Base-by-base conservation (phyloP, 2,797 vertebrate genomes). In the Pogoniulus pusillus region DNA sequence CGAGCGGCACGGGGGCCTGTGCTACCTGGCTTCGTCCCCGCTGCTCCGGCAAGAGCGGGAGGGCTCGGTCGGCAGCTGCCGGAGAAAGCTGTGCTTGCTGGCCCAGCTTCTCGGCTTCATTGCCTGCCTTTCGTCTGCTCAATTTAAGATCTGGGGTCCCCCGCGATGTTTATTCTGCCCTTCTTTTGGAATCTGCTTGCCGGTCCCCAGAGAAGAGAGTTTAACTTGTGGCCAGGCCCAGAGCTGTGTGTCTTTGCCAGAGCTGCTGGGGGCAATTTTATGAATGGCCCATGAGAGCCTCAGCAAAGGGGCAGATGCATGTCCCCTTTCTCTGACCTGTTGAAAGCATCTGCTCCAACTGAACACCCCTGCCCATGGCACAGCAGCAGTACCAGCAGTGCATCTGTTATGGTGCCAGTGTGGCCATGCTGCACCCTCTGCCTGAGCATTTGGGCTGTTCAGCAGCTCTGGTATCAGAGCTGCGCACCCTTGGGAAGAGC, bases 401-500 rank as follows among this genome's bases (percentile, higher is more conserved):
- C 53, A 16, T 47, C 66, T 78, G 1, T 0, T 51, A 1, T 0
- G 2, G 78, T 72, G 86, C 84, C 3, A 2, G 5, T 16, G 55
- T 57, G 65, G 12, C 19, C 0, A 0, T 32, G 53, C 62, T 54
- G 12, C 0, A 0, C 78, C 29, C 57, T 39, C 24, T 66, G 35
- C 10, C 23, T 63, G 47, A 15, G n/a, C 24, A 2, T 66, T 88
- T 30, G 4, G 60, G 60, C n/a, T 55, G 7, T 78, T 37, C 15
- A 37, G 66, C 35, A 41, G 83, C 0, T 0, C 1, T 2, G 20
- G 20, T 82, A 16, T 53, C 0, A 1, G 16, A 41, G 39, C 49
- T 3, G 6, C 10, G 26, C 9, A 2, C 7, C 5, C 45, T 77
- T 41, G 27, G 24, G 37, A 37, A 60, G 51, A 78, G 63, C 58